Percentiles rank a stretch among this genome's conserved stretches.
These are phyloP conservation scores for Otolemur crassicaudatus DNA, from an alignment of 2,797 vertebrate genomes.

Conservation along the genomic window DNA sequence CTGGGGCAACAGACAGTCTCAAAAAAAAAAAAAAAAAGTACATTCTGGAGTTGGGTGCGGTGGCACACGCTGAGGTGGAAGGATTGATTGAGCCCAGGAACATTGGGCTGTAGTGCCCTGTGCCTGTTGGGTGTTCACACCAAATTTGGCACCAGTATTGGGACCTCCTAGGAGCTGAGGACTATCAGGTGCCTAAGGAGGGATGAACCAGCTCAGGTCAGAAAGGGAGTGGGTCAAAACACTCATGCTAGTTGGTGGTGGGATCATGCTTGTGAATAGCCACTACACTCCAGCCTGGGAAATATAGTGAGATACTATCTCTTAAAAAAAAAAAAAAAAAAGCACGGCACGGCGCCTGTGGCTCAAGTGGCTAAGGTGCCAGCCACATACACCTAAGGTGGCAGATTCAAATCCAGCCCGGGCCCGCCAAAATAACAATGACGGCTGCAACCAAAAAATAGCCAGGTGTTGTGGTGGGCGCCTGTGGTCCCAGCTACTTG, in stretches of 20 bases:
- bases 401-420: too few relatives aligned
- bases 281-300: neutral
- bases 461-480: too few relatives aligned
- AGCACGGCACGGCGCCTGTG: too few relatives aligned
- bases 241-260: neutral
- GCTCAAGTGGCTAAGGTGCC: too few relatives aligned
- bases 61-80: neutral
- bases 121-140: neutral
- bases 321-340: neutral
- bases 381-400: too few relatives aligned
- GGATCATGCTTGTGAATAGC: neutral
- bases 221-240: neutral
- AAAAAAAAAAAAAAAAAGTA: too few relatives aligned
- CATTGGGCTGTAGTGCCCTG: neutral
- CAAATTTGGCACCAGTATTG: too few relatives aligned
- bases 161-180: neutral
- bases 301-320: neutral
- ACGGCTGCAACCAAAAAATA: too few relatives aligned
- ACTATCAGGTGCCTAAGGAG: neutral
- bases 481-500: too few relatives aligned
- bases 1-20: too few relatives aligned
- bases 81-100: neutral
- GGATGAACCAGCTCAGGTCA: neutral
- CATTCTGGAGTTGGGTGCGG: neutral
- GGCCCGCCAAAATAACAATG: too few relatives aligned